Evolutionary conservation across 2,888 invertebrate genomes (phyloP).

Genomic region (Allygus modestus): DNA sequence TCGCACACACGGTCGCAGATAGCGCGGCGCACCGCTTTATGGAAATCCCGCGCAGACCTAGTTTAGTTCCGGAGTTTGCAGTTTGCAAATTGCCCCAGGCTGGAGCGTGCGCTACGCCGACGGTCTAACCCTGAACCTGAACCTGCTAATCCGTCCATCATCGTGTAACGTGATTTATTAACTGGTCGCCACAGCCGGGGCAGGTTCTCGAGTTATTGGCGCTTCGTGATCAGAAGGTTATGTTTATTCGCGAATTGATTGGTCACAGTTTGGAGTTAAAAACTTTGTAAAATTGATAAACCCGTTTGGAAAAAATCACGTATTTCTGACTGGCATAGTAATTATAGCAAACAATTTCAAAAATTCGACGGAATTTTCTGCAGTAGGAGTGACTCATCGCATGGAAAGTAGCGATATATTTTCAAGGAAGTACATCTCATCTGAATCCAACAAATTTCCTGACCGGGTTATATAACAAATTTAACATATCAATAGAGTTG

Average conservation of each 20-base stretch:
- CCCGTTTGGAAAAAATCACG: neutral
- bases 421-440: too few relatives aligned
- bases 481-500: too few relatives aligned
- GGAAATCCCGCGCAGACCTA: conserved; percentile 53
- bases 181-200: neutral
- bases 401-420: too few relatives aligned
- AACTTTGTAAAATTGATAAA: neutral
- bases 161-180: neutral
- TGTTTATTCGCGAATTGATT: neutral
- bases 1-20: conserved; percentile 44
- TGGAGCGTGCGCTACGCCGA: neutral
- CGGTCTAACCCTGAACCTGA: neutral
- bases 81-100: conserved; percentile 17
- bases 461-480: too few relatives aligned
- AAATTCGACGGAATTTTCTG: too few relatives aligned
- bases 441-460: too few relatives aligned
- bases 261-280: neutral
- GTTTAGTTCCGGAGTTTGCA: conserved; percentile 43
- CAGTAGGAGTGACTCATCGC: too few relatives aligned
- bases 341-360: neutral
- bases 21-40: conserved; percentile 41
- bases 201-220: neutral
- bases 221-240: neutral
- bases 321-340: neutral
- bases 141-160: conserved; percentile 8